A percentile compares a stretch with the other conserved stretches of the same genome.
phyloP scores from a whole-genome alignment of 2,113 vertebrate genomes.

The Shinisaurus crocodilurus region DNA sequence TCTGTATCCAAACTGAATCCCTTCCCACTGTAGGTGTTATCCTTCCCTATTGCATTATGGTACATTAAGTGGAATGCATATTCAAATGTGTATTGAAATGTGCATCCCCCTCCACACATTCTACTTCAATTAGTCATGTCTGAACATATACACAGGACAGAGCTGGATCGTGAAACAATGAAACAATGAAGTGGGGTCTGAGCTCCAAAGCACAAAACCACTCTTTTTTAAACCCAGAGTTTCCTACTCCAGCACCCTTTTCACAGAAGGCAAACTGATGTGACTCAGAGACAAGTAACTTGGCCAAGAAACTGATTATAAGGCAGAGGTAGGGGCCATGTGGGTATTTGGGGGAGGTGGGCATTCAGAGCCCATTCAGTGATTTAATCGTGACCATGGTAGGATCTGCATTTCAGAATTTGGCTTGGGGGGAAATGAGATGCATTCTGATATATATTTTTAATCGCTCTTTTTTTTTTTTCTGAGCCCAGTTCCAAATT shows the following conservation, averaged over 20 bases:
- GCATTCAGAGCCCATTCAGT: neutral
- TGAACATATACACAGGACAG: neutral
- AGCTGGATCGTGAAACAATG: too few species aligned
- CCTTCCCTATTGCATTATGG: neutral
- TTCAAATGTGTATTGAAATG: neutral
- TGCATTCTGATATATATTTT: neutral
- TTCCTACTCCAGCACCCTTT: too few species aligned
- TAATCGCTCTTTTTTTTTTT: neutral
- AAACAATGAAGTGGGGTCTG: too few species aligned
- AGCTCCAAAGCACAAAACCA: too few species aligned
- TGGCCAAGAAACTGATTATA: too few species aligned
- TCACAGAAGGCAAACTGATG: too few species aligned
- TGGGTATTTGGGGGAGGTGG: neutral
- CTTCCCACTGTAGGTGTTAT: neutral
- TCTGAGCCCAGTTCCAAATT: neutral
- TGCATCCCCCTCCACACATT: neutral
- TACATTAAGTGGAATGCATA: neutral
- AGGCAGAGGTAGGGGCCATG: too few species aligned
- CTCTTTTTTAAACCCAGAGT: too few species aligned
- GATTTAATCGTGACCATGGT: neutral
- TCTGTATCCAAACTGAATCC: neutral
- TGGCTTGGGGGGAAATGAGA: neutral
- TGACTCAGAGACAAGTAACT: too few species aligned
- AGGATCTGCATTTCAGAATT: neutral
- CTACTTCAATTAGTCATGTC: neutral